phyloP scores from a whole-genome alignment of 2,113 vertebrate species.

The Polypterus senegalus region DNA sequence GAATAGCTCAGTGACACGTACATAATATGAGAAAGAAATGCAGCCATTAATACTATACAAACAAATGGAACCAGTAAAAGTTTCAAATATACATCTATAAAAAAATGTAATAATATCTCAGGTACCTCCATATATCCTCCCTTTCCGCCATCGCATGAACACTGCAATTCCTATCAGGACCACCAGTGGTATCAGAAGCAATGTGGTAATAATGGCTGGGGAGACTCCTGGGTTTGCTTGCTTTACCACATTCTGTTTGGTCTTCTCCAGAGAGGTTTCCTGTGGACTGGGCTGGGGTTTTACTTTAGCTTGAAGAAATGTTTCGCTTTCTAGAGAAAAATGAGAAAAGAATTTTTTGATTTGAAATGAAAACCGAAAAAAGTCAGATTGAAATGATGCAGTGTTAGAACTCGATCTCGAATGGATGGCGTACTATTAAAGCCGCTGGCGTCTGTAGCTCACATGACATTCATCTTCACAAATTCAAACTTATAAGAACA shows the following conservation, averaged over 20 bases:
- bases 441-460: too few species aligned
- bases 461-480: too few species aligned
- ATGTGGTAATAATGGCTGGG: conserved; percentile 67
- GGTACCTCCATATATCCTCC: conserved; percentile 60
- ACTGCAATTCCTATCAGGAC: conserved; percentile 60
- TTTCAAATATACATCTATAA: conserved; percentile 5
- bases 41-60: conserved; percentile 25
- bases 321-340: conserved; percentile 61
- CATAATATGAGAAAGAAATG: too few species aligned
- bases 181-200: conserved; percentile 72
- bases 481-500: too few species aligned
- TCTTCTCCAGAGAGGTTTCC: conserved; percentile 17
- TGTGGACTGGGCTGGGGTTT: conserved; percentile 35
- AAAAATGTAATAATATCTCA: not conserved
- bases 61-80: not conserved
- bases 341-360: not conserved
- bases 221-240: conserved; percentile 47
- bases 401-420: too few species aligned
- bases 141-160: conserved; percentile 79
- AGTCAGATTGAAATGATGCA: too few species aligned
- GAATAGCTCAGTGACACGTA: too few species aligned
- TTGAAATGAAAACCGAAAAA: too few species aligned
- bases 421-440: too few species aligned
- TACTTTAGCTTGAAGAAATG: conserved; percentile 57
- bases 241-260: conserved; percentile 42